Evolutionary conservation across 2,113 vertebrate genomes (phyloP).

Genomic region (Halichoeres trimaculatus): DNA sequence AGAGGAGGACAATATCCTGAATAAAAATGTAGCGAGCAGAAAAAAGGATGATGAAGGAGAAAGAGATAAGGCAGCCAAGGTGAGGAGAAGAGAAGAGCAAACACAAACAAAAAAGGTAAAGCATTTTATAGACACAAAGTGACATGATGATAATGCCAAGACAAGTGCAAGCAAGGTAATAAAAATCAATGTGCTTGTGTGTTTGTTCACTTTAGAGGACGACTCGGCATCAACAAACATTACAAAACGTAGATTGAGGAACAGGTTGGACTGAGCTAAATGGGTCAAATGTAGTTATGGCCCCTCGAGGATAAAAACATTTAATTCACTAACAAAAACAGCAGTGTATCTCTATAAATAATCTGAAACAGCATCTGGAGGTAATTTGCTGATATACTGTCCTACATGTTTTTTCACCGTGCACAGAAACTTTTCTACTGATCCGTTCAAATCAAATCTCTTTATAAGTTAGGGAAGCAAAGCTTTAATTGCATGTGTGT

Average conservation of each 20-base stretch:
- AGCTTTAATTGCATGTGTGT: neutral
- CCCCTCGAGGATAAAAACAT: neutral
- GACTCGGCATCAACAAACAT: slow-evolving; percentile 18
- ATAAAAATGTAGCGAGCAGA: neutral
- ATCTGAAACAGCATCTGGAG: neutral
- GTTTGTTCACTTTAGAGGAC: neutral
- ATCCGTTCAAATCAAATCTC: neutral
- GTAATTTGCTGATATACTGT: neutral
- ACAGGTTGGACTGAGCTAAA: neutral
- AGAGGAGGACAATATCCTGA: neutral
- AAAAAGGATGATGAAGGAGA: neutral
- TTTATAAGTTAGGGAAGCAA: neutral
- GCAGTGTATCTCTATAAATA: neutral
- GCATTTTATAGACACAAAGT: neutral
- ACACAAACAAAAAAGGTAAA: slow-evolving; percentile 1
- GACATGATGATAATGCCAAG: slow-evolving; percentile 6
- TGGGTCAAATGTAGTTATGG: neutral
- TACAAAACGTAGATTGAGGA: neutral
- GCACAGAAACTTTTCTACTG: no score
- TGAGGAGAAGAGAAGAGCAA: neutral
- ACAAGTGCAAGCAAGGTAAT: neutral
- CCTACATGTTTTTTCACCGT: neutral
- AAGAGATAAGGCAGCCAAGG: neutral
- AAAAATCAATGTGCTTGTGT: slow-evolving; percentile 18
- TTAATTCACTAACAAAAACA: neutral